Evolutionary conservation across 2,113 vertebrate genomes (phyloP), one percentile per base, ranked within the genome.

Genomic region (Ceyx cyanopectus): DNA sequence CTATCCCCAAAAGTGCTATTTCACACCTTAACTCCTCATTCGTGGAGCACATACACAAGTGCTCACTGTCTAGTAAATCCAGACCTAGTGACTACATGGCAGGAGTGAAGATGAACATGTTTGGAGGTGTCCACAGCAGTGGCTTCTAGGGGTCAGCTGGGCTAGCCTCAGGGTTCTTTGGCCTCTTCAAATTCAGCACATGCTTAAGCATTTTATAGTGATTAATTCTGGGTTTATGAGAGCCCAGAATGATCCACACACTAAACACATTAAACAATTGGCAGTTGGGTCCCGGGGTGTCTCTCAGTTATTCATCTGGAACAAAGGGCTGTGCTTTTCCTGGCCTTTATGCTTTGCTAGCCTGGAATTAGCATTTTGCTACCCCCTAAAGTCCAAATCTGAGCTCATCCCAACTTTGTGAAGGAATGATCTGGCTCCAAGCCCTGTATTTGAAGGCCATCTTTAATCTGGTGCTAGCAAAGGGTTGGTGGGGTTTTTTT

Each of bases 391-490:
- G 51, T 29, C 74, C 75, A 92, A 73, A 94, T 56, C 62, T 87
- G 74, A 94, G 51, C 46, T 91, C 91, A 80, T 80, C 60, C 46
- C 68, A 60, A 94, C 56, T 93, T 91, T 67, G 46, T 67, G 75
- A 92, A 89, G 48, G 56, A 87, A 45, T 46, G 62, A 54, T 80
- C 45, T 94, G 92, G 86, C 50, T 81, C 56, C 14, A 89, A 93
- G 78, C 56, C 79, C 60, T 67, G n/a, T 41, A 76, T 58, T 96
- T 94, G 46, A 66, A 84, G 67, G 56, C 40, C n/a, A 63, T 85
- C 22, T 94, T 93, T 85, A 88, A 90, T 68, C 34, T 50, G 73
- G 15, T 54, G 46, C 19, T 77, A 92, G 67, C 9, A 89, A 90
- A 72, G 20, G 4, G 14, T 37, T 13, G 27, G 29, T 3, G 1